Evolutionary conservation across 92 coral and sea anemone species (phyloP), one percentile per base, ranked within the genome.

Genomic region (Heliopora coerulea): DNA sequence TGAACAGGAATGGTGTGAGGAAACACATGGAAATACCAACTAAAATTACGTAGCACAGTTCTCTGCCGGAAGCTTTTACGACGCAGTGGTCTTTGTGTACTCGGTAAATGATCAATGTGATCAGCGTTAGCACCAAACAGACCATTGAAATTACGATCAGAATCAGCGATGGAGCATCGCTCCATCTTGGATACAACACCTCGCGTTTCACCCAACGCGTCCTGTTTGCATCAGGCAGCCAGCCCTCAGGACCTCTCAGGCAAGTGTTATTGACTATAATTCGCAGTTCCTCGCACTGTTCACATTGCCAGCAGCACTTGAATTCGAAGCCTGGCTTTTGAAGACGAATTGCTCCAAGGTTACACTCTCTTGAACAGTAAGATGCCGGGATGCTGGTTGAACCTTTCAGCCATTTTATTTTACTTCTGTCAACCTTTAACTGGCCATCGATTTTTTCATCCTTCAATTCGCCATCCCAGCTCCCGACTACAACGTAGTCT

Each of bases 41-140:
- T 31, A 69, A 31, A 9, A 69, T 69, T 10, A 69, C 61, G 28
- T 46, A 69, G 32, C 76, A 49, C 3, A 93, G 90, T 61, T 93
- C 98, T 58, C 79, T 83, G 35, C 95, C 95, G 2, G 98, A 87
- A 17, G 98, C 98, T 68, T 93, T 93, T 17, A 90, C 79, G 1
- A 93, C 89, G 29, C 89, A 83, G 75, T 93, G 83, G 8, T 82
- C 61, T 23, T 74, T 73, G 37, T 85, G 54, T 35, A 33, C 78
- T 3, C 83, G 26, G 54, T 80, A 91, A 35, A 83, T 72, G 42
- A 54, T 72, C n/a, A 83, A 88, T 60, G 89, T 85, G 20, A 68
- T 21, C 0, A 69, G 18, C 3, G 87, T 84, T 26, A 75, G 72
- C 6, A 86, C 56, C 2, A 87, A 20, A n/a, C 90, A 91, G n/a